Evolutionary conservation across 35 echinoderm and acorn worm species (phyloP).

Genomic region (Heliocidaris tuberculata): DNA sequence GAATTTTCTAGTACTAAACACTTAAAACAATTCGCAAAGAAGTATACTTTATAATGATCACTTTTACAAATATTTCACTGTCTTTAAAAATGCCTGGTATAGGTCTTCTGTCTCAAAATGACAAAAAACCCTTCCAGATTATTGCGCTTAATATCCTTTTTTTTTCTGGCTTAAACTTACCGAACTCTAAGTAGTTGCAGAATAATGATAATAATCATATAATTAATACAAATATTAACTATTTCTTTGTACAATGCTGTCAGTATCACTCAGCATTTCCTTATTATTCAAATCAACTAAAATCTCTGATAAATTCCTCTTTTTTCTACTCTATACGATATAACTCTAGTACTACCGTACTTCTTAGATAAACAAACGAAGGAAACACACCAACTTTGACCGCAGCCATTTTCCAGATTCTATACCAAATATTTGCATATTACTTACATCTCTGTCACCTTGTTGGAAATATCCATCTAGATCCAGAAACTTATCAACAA

Average conservation of each 20-base stretch:
- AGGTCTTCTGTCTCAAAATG: background rate
- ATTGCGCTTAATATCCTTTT: slow-evolving; percentile 11
- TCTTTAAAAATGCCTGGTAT: background rate
- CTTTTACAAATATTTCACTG: background rate
- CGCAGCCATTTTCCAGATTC: background rate
- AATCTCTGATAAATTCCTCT: background rate
- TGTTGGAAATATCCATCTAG: background rate
- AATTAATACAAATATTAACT: slow-evolving; percentile 19
- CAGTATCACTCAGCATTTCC: background rate
- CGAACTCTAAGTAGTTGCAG: background rate
- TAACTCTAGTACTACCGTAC: background rate
- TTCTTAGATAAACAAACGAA: background rate
- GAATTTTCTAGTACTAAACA: background rate
- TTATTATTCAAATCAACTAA: background rate
- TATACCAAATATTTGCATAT: background rate
- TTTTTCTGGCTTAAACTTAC: background rate
- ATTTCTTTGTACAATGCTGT: slow-evolving; percentile 34
- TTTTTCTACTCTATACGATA: background rate
- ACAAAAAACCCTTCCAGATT: slow-evolving; percentile 21
- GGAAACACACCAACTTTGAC: background rate
- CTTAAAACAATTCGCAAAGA: background rate
- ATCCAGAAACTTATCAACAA: background rate
- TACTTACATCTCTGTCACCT: background rate
- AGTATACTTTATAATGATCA: background rate
- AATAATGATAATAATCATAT: slow-evolving; percentile 30